phyloP scores from a whole-genome alignment of 2,113 vertebrate genomes.

The Leptocoma aspasia region DNA sequence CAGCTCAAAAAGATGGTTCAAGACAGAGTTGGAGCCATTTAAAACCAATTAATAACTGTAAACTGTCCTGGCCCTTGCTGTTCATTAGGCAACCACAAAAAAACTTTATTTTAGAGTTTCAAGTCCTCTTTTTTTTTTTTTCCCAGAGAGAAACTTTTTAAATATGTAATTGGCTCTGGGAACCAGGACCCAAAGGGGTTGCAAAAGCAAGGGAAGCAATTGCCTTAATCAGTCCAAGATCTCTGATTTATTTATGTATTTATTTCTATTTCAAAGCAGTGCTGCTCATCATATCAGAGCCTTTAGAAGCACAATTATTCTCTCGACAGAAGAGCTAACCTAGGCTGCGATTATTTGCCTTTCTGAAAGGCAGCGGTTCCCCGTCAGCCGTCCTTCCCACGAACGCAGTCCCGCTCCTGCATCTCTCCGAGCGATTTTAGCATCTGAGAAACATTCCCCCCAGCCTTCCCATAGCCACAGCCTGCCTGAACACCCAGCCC shows the following conservation, averaged over 20 bases:
- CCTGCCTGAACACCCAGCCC: background rate
- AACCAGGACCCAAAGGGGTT: conserved; percentile 61
- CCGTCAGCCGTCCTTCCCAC: background rate
- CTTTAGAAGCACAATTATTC: conserved; percentile 66
- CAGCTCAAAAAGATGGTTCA: conserved; percentile 38
- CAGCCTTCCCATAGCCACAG: background rate
- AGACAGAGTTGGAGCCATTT: conserved; percentile 16
- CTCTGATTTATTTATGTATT: conserved; percentile 70
- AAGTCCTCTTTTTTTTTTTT: conserved; percentile 16
- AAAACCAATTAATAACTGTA: conserved; percentile 66
- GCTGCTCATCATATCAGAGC: conserved; percentile 56
- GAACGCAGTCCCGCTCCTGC: background rate
- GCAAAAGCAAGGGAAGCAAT: conserved; percentile 60
- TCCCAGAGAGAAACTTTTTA: conserved; percentile 42
- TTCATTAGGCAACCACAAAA: conserved; percentile 64
- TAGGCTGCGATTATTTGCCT: conserved; percentile 62
- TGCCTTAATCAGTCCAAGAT: conserved; percentile 65
- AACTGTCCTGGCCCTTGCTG: conserved; percentile 30
- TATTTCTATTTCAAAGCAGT: conserved; percentile 68
- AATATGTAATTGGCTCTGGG: conserved; percentile 71
- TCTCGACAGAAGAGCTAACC: conserved; percentile 57
- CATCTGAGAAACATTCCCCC: conserved; percentile 21
- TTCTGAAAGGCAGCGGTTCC: conserved; percentile 33
- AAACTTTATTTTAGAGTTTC: conserved; percentile 67
- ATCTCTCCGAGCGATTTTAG: conserved; percentile 24